Conservation (phyloP, 2,113 vertebrate species). For the Macquaria ambigua region DNA sequence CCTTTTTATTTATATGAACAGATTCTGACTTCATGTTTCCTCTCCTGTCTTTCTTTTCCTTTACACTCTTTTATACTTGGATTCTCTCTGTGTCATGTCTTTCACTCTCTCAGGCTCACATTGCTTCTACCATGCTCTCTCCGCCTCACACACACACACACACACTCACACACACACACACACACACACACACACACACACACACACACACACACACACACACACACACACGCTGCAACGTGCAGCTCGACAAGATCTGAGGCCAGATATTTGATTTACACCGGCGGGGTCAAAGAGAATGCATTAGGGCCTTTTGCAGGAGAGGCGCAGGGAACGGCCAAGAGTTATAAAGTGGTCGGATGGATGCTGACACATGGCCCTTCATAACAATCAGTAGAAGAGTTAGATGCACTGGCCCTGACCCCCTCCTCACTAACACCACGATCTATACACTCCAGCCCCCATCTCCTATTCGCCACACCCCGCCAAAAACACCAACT, state of each 20-base stretch:
- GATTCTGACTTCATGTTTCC: background rate
- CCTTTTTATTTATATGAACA: background rate
- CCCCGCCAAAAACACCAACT: conserved; percentile 21
- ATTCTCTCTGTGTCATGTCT: background rate
- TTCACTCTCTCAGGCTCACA: conserved; percentile 11
- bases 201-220: conserved; percentile 44
- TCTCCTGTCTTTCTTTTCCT: conserved; percentile 12
- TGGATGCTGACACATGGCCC: conserved; percentile 76
- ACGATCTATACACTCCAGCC: conserved; percentile 61
- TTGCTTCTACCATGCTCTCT: background rate
- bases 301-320: conserved; percentile 82
- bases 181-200: conserved; percentile 43
- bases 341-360: conserved; percentile 81
- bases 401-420: conserved; percentile 74
- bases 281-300: conserved; percentile 81
- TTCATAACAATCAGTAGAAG: conserved; percentile 82
- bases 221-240: conserved; percentile 29
- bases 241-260: conserved; percentile 72
- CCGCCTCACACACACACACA: conserved; percentile 24
- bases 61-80: background rate
- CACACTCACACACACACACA: conserved; percentile 47
- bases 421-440: conserved; percentile 69
- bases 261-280: conserved; percentile 81
- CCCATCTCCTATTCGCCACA: conserved; percentile 34
- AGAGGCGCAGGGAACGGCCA: conserved; percentile 63